Evolutionary conservation across 2,113 vertebrate species (phyloP), one percentile per base, ranked within the genome.

Genomic region (Kryptolebias marmoratus): DNA sequence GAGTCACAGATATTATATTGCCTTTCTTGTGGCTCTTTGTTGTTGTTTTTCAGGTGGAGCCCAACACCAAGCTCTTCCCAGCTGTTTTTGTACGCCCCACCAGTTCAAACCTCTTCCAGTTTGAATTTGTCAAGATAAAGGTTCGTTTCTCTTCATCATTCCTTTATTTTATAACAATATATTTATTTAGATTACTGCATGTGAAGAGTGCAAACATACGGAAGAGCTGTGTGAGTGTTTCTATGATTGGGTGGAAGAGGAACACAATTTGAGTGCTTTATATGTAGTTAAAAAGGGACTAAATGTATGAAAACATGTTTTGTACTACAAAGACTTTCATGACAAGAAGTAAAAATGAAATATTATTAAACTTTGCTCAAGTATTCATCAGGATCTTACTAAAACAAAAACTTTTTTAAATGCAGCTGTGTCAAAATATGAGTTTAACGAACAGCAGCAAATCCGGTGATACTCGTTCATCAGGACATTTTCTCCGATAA

Each of bases 41-140:
- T 80, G 5, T 59, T 53, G 66, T 11, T 75, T 81, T 84, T 59
- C 75, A 99, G 97, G 95, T 99, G 92, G 97, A 99, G 85, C 96
- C 97, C 80, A 96, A 96, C 74, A 96, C 96, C 16, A 99, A 97
- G 82, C 92, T 99, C 67, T 99, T 99, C 80, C 96, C 97, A 67
- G 96, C 97, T 13, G 94, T 96, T 61, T 99, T 99, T 90, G 89
- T 96, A 47, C 93, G 89, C 42, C 97, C 97, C 31, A 99, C 96
- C 0, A 96, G 96, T 77, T 93, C 95, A 47, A 96, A 96, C 74
- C 92, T 99, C 79, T 91, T 99, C 93, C 97, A 98, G 89, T 96
- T 99, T 92, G 96, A 98, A 91, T 96, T 99, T 84, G 95, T 95
- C 78, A 98, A 96, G 93, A 92, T 96, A 73, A 96, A 97, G 96